phyloP scores from a whole-genome alignment of 2,797 vertebrate genomes.

The Morelia viridis region DNA sequence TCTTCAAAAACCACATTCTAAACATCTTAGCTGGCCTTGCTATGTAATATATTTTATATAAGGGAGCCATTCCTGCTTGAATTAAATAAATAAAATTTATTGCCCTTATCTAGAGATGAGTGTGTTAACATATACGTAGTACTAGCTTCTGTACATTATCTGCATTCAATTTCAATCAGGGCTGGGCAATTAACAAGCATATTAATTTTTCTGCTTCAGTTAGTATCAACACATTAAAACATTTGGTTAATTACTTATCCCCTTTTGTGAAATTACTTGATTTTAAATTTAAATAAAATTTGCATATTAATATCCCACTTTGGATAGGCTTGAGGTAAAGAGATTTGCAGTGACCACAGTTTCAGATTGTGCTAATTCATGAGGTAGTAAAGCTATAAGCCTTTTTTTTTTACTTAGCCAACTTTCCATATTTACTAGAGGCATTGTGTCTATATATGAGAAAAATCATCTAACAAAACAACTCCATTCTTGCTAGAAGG shows the following conservation, averaged over 20 bases:
- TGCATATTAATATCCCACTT: background rate
- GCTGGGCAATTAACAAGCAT: too few relatives aligned
- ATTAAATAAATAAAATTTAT: too few relatives aligned
- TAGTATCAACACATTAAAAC: background rate
- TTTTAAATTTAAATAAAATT: constrained; percentile 1
- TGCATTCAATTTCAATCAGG: background rate
- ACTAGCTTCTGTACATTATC: background rate
- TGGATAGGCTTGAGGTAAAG: too few relatives aligned
- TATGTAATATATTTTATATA: too few relatives aligned
- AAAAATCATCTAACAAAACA: background rate
- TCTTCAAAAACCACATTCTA: background rate
- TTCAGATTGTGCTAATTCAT: too few relatives aligned
- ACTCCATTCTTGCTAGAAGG: background rate
- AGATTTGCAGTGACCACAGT: too few relatives aligned
- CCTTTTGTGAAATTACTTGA: background rate
- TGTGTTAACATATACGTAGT: background rate
- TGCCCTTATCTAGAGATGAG: background rate
- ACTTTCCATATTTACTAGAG: background rate
- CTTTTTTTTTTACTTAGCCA: background rate
- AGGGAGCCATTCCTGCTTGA: too few relatives aligned
- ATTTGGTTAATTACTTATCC: background rate
- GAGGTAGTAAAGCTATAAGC: background rate
- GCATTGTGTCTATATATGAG: background rate
- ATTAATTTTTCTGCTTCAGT: too few relatives aligned
- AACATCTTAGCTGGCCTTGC: too few relatives aligned